Base-by-base conservation (phyloP, 1,140 invertebrate genomes). In the Myzus persicae region DNA sequence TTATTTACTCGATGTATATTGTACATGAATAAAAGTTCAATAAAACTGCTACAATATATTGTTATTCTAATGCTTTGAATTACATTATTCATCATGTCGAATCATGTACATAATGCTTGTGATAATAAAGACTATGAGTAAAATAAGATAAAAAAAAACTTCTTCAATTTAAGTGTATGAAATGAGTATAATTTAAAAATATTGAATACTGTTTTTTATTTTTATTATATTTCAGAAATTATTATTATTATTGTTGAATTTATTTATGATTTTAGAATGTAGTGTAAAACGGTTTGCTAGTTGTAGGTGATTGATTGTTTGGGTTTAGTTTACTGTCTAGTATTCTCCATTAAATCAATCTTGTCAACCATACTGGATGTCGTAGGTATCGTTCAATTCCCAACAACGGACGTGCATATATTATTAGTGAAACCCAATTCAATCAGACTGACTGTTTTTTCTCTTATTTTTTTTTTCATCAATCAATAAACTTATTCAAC, bases 261-360 rank as follows among this genome's bases (percentile, higher is more conserved):
- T 51, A 40, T 89, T 89, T 26, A 36, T 54, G 48, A 89, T 89
- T 89, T 22, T 40, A 24, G 36, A 54, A 54, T 6, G 48, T 38
- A 26, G 46, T 51, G 48, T 54, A 51, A 54, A 51, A 51, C 4
- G 44, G 31, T 89, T 38, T 51, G 22, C 46, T n/a, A 36, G 87
- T 51, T 44, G 24, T 26, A 44, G 84, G 40, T 89, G 88, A 89
- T 89, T 38, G 88, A 89, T 89, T 54, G 36, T 89, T 89, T 54
- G 36, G 46, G 48, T 89, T 40, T 89, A 89, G n/a, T 89, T 54
- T 89, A 89, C n/a, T 54, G 88, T 89, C 48, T 89, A 89, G 46
- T 89, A 36, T 54, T 14, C 48, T 51, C n/a, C 48, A 54, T 36
- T n/a, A 44, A 18, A 89, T 89, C 88, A 89, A 89, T 89, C 88